Percentiles rank a stretch among this genome's conserved stretches.
phyloP scores from a whole-genome alignment of 1,140 invertebrate species.

The Vollenhovia emeryi region DNA sequence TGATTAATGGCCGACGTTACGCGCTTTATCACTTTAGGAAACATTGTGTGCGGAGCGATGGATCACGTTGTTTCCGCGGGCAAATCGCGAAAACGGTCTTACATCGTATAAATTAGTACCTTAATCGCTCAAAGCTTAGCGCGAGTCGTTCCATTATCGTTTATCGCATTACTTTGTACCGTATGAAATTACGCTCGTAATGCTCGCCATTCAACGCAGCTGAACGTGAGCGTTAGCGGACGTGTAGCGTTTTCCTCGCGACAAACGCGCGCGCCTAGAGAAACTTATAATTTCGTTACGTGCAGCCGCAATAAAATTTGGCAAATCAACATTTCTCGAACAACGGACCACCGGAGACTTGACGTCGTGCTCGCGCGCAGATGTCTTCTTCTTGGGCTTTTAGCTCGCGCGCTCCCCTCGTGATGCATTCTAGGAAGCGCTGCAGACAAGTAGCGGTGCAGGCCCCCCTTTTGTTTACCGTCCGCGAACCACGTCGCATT shows the following conservation, averaged over 20 bases:
- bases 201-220: not conserved
- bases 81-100: slow-evolving; percentile 3
- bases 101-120: slow-evolving; percentile 28
- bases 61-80: not conserved
- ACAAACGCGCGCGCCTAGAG: not conserved
- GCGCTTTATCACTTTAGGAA: slow-evolving; percentile 50
- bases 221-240: not conserved
- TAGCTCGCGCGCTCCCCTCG: not conserved
- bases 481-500: slow-evolving; percentile 59
- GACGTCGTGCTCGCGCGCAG: not conserved
- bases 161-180: not conserved
- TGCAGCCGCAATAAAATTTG: not conserved
- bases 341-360: not conserved
- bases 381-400: slow-evolving; percentile 9
- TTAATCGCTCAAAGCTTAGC: slow-evolving; percentile 11
- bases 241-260: not conserved
- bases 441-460: slow-evolving; percentile 63
- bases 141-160: not conserved
- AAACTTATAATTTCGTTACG: not conserved
- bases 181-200: not conserved
- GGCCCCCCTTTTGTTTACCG: slow-evolving; percentile 76
- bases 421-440: slow-evolving; percentile 76
- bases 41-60: not conserved
- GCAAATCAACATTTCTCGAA: slow-evolving; percentile 18
- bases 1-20: slow-evolving; percentile 61